Base-by-base conservation (phyloP, 1,140 invertebrate genomes). In the Battus philenor region DNA sequence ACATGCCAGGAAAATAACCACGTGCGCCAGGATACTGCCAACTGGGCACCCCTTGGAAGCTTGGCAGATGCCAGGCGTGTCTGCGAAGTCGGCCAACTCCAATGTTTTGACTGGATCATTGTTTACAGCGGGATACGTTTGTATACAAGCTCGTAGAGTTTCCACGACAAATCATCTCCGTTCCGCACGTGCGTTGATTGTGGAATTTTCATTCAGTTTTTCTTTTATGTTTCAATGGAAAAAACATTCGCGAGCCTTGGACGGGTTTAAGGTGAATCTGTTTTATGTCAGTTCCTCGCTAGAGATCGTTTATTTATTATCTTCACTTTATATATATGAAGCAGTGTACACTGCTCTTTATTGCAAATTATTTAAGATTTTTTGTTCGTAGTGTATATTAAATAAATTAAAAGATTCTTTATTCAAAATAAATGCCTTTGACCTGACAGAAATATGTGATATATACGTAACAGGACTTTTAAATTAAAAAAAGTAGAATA, bases 101-200 rank as follows among this genome's bases (percentile, higher is more conserved):
- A 46, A 55, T 77, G 73, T 77, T 77, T 67, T 74, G 73, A 68
- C 70, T 73, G 65, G 52, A 47, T 48, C 50, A 33, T 59, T 61
- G 55, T 63, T 67, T 66, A 56, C 31, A 29, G 15, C 13, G 7
- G 31, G 33, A 17, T 32, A 27, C 36, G 11, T 9, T 27, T 39
- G 20, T 29, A 3, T 29, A 4, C 10, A 11, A 11, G 6, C 9
- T 24, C 22, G 2, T 29, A 32, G 13, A 2, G 13, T 32, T 7
- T 32, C 30, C 2, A 18, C 16, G 9, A 15, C 32, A 18, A 36
- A 36, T 34, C 32, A 17, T 18, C 6, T 12, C 1, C n/a, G n/a
- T n/a, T n/a, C n/a, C n/a, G n/a, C 10, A 16, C 17, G 9, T 36
- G 17, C 10, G 17, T 34, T 34, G 33, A 36, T 36, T 36, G 33